Base-by-base conservation (phyloP, 2,888 invertebrate genomes). In the Leptopilina drosophilae region DNA sequence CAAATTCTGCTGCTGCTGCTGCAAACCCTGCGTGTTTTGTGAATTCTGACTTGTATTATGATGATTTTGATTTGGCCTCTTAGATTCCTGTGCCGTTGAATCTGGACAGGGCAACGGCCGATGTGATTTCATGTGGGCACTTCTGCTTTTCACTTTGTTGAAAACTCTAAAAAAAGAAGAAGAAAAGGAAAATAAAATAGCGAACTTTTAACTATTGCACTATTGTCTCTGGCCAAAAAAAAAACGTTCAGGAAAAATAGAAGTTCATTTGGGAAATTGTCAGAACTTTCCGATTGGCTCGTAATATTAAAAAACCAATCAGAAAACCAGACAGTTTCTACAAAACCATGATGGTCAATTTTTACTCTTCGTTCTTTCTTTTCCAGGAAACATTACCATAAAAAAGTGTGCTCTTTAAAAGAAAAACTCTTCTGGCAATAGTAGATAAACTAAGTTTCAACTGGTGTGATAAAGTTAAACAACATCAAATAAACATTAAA, bases 101-200 rank as follows among this genome's bases (percentile, higher is more conserved):
- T 97, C 97, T 92, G 96, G 96, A 89, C 89, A 89, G 83, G 91
- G 91, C 73, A 91, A 90, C 87, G 97, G 96, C 92, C 97, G 96
- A 94, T 99, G 99, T 87, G 98, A 98, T 94, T 99, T 99, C 99
- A 99, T 99, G 93, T 99, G 99, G 85, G 99, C 99, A 94, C 98
- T 99, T 93, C 99, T 96, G 94, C 98, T 99, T 94, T 98, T 98
- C 92, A 98, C 97, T 95, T 98, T 98, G 94, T 95, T 96, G 94
- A 98, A 98, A 93, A 98, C 96, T 94, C 98, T 98, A 95, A 3
- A 33, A 87, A 94, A 94, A 92, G 92, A 92, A 78, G 49, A 75
- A 65, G 75, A 64, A 49, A 9, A 9, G 6, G 42, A 33, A 49
- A 49, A 49, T 49, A 49, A 49, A 12, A 11, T 12, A 12, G 11